Conservation (phyloP, 1,140 invertebrate species). For the Calliopsis andreniformis region DNA sequence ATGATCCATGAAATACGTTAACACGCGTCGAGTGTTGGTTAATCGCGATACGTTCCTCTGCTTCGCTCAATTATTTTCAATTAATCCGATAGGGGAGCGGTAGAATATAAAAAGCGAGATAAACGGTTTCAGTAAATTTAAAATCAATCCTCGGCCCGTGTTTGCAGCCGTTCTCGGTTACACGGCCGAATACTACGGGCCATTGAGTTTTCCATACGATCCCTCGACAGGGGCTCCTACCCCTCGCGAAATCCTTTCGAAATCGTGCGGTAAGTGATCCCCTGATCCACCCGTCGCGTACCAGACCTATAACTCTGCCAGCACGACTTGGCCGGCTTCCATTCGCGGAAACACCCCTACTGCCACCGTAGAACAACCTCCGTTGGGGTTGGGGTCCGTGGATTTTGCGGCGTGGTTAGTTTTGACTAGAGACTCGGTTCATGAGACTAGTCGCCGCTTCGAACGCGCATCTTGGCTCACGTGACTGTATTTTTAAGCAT, state of each 20-base stretch:
- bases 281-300: conserved; percentile 60
- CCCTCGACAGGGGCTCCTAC: conserved; percentile 36
- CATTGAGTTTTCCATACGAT: conserved; percentile 48
- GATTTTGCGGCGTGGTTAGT: background rate
- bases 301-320: conserved; percentile 63
- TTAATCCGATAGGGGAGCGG: background rate
- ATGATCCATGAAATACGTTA: conserved; percentile 21
- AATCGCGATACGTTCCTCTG: conserved; percentile 9
- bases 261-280: conserved; percentile 65
- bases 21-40: background rate
- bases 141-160: conserved; percentile 40
- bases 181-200: conserved; percentile 31
- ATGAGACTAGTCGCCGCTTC: conserved; percentile 7
- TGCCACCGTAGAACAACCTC: conserved; percentile 19
- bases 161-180: conserved; percentile 40
- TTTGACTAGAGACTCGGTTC: conserved; percentile 45
- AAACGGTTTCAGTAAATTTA: conserved; percentile 26
- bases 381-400: conserved; percentile 5
- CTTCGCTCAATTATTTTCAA: conserved; percentile 15
- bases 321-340: conserved; percentile 62
- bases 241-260: conserved; percentile 53
- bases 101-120: background rate
- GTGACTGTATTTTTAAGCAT: background rate
- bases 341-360: conserved; percentile 52
- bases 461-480: background rate